Evolutionary conservation across 2,797 vertebrate species (phyloP), one percentile per base, ranked within the genome.

Genomic region (Pipistrellus pipistrellus): DNA sequence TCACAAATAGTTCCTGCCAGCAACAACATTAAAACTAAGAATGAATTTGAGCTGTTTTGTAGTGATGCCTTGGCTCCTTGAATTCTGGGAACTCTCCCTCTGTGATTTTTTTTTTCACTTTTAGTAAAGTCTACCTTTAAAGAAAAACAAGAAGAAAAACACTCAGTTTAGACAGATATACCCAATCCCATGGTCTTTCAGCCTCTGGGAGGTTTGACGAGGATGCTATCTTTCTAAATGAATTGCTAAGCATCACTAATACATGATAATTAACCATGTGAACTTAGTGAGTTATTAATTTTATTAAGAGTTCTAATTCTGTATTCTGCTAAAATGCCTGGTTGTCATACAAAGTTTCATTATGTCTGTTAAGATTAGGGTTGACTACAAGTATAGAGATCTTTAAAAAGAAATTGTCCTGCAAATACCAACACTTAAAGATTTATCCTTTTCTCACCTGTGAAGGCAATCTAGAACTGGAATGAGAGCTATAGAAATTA

Each of bases 291-390:
- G 17, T 82, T 69, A 77, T 66, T 93, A 62, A 27, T 4, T 82
- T 85, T 75, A 82, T 30, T 80, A 85, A 44, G 6, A 12, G 3
- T 88, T 92, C 64, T 88, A 44, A 71, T 94, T 85, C n/a, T 82
- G 5, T 21, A 53, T 88, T 73, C 9, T 80, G 20, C 25, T 88
- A 78, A 90, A 76, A 85, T 64, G 2, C 6, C 12, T 73, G 51
- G 8, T 81, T 81, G 13, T 82, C 73, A 87, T 46, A 35, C 27
- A 51, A 38, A 72, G 4, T 18, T 90, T 21, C 8, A 55, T 64
- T 64, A 66, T n/a, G 46, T 82, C 4, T 30, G 59, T 57, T 81
- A 93, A 71, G 13, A 57, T 53, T 64, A 72, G 38, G 8, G 93
- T 71, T 81, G 71, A 3, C 10, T 90, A 3, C 0, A 83, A 83